Base-by-base conservation (phyloP, 2,797 vertebrate genomes). In the Pampus argenteus region DNA sequence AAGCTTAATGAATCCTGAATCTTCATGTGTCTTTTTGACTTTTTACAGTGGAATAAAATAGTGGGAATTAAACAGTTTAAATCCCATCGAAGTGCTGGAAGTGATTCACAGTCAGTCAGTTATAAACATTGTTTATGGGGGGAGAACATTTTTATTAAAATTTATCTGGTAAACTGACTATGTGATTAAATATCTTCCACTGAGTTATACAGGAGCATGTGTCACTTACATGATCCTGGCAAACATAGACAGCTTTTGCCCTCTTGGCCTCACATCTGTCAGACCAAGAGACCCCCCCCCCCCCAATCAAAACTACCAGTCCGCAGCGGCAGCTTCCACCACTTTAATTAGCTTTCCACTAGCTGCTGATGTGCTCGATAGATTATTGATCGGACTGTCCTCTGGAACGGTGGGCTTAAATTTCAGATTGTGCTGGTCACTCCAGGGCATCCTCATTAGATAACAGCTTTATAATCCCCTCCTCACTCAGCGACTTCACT, bases 261-360 rank as follows among this genome's bases (percentile, higher is more conserved):
- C 63, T 15, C 9, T 18, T 23, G 38, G 44, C 49, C 36, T 50
- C 22, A 36, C 13, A 49, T 63, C 9, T 48, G 26, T 62, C 48
- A 67, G 11, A 23, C 20, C 14, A 5, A 29, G 5, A 5, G 28
- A 5, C 4, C 28, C 28, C 28, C 28, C 28, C 28, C 8, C 28
- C 28, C 8, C 34, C 11, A 38, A 42, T 66, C 56, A 40, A 31
- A 64, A 64, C 57, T 4, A 71, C 28, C 55, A 5, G 23, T 74
- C 66, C 59, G 77, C 60, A 45, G 38, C 26, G 1, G 28, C 34
- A 59, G 73, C 66, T 22, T 61, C 28, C 61, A 26, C 13, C 50
- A 55, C 73, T 70, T 82, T 90, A 90, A 91, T 90, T 84, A 90
- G 82, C 83, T 90, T 93, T 91, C 87, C 89, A 91, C 76, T 65